phyloP scores from a whole-genome alignment of 30 jellyfish, hydroid and myxozoan species.

The Aurelia sp. region DNA sequence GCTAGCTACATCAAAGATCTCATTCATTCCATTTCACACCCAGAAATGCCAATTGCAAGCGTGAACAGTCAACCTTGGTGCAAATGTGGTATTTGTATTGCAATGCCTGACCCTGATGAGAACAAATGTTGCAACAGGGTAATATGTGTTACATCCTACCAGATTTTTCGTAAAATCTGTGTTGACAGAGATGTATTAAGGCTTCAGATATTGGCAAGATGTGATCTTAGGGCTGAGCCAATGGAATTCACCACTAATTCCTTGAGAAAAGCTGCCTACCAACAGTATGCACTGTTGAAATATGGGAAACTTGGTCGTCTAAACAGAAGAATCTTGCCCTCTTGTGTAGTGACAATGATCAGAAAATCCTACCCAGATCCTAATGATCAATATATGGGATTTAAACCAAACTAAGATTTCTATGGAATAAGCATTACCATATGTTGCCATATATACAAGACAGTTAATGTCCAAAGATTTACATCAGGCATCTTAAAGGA shows the following conservation, averaged over 20 bases:
- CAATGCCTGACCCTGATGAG: slow-evolving; percentile 17
- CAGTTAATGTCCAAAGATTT: too few relatives aligned
- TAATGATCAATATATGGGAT: slow-evolving; percentile 36
- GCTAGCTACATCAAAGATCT: too few relatives aligned
- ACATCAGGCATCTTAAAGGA: too few relatives aligned
- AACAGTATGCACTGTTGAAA: slow-evolving; percentile 11
- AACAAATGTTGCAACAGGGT: slow-evolving; percentile 26
- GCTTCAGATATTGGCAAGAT: slow-evolving; percentile 10
- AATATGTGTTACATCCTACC: slow-evolving; percentile 12
- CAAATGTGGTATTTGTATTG: slow-evolving; percentile 26
- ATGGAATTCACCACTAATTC: slow-evolving; percentile 21
- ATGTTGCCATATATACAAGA: too few relatives aligned
- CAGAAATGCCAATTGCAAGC: neutral
- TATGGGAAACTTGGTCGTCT: slow-evolving; percentile 31
- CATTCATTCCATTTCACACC: neutral
- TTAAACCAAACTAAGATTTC: slow-evolving; percentile 2
- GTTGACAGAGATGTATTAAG: slow-evolving; percentile 8
- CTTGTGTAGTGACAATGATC: slow-evolving; percentile 25
- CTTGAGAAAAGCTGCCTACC: slow-evolving; percentile 25
- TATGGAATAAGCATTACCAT: too few relatives aligned
- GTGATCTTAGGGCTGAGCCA: slow-evolving; percentile 29
- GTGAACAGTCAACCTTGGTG: slow-evolving; percentile 27
- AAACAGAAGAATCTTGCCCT: slow-evolving; percentile 33
- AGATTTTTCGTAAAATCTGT: slow-evolving; percentile 12
- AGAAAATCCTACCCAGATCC: slow-evolving; percentile 25